Evolutionary conservation across 2,113 vertebrate genomes (phyloP).

Genomic region (Monopterus albus): DNA sequence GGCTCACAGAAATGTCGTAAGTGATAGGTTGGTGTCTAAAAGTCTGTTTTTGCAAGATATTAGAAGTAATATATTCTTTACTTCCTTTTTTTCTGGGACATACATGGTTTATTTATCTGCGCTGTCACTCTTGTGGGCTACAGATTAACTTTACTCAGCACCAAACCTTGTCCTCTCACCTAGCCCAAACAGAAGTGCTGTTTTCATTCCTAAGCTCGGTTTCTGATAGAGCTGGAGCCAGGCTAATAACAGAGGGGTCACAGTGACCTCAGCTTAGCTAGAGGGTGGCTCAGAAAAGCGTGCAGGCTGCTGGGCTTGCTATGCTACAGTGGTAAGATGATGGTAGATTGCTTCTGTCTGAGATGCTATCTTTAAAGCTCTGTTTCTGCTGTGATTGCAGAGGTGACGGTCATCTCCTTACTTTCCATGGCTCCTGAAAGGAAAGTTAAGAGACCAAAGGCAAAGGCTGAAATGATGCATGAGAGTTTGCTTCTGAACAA

Average conservation of each 20-base stretch:
- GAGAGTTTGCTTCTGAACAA: conserved; percentile 62
- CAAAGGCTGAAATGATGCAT: conserved; percentile 56
- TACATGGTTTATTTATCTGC: conserved; percentile 61
- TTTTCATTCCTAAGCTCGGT: conserved; percentile 71
- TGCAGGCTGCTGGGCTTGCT: conserved; percentile 6
- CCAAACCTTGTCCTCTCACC: conserved; percentile 53
- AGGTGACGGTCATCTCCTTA: conserved; percentile 38
- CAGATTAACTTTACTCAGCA: conserved; percentile 38
- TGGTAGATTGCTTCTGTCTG: conserved; percentile 63
- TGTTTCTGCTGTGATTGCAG: conserved; percentile 46
- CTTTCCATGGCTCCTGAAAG: conserved; percentile 21
- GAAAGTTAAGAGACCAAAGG: conserved; percentile 55
- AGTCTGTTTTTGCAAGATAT: conserved; percentile 62
- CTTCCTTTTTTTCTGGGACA: conserved; percentile 42
- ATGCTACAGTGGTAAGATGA: conserved; percentile 60
- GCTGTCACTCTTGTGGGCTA: conserved; percentile 52
- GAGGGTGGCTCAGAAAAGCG: conserved; percentile 52
- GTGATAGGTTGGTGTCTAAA: conserved; percentile 15
- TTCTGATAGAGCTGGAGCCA: conserved; percentile 61
- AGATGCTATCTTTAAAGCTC: conserved; percentile 64
- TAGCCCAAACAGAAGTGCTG: conserved; percentile 72
- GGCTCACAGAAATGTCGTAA: conserved; percentile 25
- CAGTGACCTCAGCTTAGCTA: conserved; percentile 54
- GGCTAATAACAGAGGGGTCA: conserved; percentile 68
- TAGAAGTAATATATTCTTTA: conserved; percentile 43